Conservation (phyloP, 2,888 invertebrate species). For the Phragmatobia fuliginosa region DNA sequence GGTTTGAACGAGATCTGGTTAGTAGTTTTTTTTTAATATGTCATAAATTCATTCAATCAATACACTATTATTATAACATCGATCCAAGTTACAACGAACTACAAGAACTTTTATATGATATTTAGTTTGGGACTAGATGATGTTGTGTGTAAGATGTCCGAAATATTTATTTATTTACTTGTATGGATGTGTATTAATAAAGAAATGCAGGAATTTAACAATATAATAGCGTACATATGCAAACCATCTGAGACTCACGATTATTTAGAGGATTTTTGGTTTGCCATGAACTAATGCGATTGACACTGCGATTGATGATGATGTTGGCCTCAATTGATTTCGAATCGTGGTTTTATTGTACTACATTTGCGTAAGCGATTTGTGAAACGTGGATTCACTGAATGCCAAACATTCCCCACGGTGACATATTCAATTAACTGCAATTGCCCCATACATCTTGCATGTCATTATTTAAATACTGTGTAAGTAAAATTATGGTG, state of each 20-base stretch:
- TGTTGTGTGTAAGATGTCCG: too few species aligned
- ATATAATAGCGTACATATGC: not conserved
- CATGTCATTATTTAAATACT: not conserved
- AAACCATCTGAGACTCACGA: not conserved
- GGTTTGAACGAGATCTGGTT: too few species aligned
- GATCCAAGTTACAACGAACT: too few species aligned
- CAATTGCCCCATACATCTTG: constrained; percentile 17
- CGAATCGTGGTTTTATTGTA: constrained; percentile 2
- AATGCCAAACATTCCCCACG: constrained; percentile 22
- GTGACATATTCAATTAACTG: constrained; percentile 32
- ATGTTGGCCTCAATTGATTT: constrained; percentile 4
- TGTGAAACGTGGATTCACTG: constrained; percentile 23
- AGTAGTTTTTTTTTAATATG: too few species aligned
- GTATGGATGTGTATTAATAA: too few species aligned
- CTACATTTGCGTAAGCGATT: constrained; percentile 25
- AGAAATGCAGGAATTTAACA: not conserved
- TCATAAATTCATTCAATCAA: too few species aligned
- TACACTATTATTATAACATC: too few species aligned
- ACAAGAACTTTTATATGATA: too few species aligned
- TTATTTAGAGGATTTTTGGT: not conserved
- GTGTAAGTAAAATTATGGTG: not conserved
- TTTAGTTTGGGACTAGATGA: too few species aligned
- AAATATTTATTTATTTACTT: too few species aligned
- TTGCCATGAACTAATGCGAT: not conserved
- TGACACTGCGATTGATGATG: not conserved